Base-by-base conservation (phyloP, 2,113 vertebrate species). In the Gopherus evgoodei region DNA sequence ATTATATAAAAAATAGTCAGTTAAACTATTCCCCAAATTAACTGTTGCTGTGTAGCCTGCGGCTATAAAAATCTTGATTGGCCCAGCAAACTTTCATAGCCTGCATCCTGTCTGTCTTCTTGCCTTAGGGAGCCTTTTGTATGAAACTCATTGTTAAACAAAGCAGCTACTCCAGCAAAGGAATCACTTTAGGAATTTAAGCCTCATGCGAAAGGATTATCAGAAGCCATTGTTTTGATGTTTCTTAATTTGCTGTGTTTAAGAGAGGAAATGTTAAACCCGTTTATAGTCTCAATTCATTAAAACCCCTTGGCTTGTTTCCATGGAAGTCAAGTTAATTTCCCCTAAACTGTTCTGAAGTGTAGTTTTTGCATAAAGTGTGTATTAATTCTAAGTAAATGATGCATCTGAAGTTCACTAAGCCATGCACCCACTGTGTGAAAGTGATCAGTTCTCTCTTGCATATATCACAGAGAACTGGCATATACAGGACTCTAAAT, bases 131-230 rank as follows among this genome's bases (percentile, higher is more conserved):
- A 95, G 91, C 72, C 79, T 97, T 62, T 97, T 97, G 96, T 97
- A 25, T 78, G 42, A 75, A 91, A 91, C 94, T 98, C 93, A 93
- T 96, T 98, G 98, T 98, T 97, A 96, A 95, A 91, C 89, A 92
- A 53, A 95, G 91, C 91, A 96, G 96, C 95, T 86, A 47, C 69
- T 94, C 84, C 93, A 93, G 96, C 89, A 91, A 87, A 97, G 93
- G 94, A 95, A 89, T 90, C 95, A 69, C 90, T 80, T 88, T 86
- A 52, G 92, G 93, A 97, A 97, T 97, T 95, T 84, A 90, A 92
- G 76, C 49, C 82, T 91, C 90, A 81, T 75, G 80, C 65, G 91
- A 92, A 84, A 93, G 92, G 89, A 83, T 98, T 96, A 97, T 94
- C 97, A 95, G 83, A 92, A 88, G 86, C 81, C 81, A 35, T 92